Evolutionary conservation across 2,113 vertebrate species (phyloP), one percentile per base, ranked within the genome.

Genomic region (Poeciliopsis turrubarensis): DNA sequence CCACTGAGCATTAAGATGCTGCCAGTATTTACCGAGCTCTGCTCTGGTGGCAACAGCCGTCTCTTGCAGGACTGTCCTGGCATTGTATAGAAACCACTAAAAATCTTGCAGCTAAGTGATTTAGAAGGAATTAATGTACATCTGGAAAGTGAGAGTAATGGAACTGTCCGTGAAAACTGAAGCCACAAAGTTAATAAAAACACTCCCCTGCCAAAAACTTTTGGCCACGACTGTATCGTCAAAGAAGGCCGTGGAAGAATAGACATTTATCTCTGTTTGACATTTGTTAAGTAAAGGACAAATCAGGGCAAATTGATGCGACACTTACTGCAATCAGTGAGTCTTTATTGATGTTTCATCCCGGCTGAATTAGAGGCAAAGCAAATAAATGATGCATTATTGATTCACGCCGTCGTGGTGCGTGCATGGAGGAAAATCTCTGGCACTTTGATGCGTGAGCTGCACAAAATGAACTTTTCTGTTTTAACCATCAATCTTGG

Each of bases 371-470:
- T 77, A 75, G 78, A 83, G 69, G 69, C 71, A 82, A 72, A 82
- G 81, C 75, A 81, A 87, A 90, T 86, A 88, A 87, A 91, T 87
- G 78, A 82, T 81, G 70, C 77, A 80, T 73, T 86, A 82, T 87
- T 80, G 83, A 89, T 86, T 86, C 39, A 29, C 39, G 25, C 25
- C 26, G 63, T 64, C 31, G 31, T 60, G 80, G 67, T 71, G 29
- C 27, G 65, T 44, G 54, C 31, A 27, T 57, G 5, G 72, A 47
- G 68, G 64, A 29, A 73, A 72, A 78, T 64, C 65, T 70, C 31
- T 64, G 39, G 19, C 61, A 69, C 70, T 76, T 70, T 44, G 31
- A 17, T 37, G 30, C 8, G 17, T 19, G 44, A 64, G 47, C 22
- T 5, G 65, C 57, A 37, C 37, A 77, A 71, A 71, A 77, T 44